Evolutionary conservation across 2,113 vertebrate genomes (phyloP).

Genomic region (Hippoglossus stenolepis): DNA sequence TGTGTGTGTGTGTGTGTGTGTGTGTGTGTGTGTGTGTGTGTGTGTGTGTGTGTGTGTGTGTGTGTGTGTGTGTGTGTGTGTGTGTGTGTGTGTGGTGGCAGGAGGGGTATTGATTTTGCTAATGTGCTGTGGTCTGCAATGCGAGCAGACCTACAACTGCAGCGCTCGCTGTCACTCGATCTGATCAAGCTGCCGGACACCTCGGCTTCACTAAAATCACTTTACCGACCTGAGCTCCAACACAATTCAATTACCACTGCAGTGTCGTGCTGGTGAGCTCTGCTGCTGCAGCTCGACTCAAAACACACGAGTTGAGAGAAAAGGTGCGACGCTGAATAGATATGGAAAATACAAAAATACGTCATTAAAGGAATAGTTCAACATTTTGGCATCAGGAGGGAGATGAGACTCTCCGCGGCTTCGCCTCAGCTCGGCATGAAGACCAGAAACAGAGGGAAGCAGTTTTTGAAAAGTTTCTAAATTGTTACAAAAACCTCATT

Average conservation of each 20-base stretch:
- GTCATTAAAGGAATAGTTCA: neutral
- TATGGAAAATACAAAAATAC: neutral
- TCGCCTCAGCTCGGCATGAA: no score
- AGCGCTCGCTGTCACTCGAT: conserved; percentile 72
- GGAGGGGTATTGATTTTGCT: conserved; percentile 68
- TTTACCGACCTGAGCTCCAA: conserved; percentile 50
- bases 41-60: neutral
- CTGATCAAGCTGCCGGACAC: conserved; percentile 63
- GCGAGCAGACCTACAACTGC: conserved; percentile 62
- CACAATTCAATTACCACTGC: conserved; percentile 48
- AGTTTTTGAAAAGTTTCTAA: neutral
- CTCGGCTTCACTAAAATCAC: conserved; percentile 60
- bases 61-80: neutral
- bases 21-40: neutral
- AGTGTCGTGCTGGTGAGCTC: neutral
- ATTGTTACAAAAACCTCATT: no score
- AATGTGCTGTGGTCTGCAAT: conserved; percentile 78
- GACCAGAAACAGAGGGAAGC: no score
- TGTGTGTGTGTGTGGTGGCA: neutral
- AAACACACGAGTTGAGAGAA: neutral
- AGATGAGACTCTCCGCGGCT: no score
- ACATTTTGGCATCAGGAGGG: neutral
- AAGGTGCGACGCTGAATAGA: conserved; percentile 14
- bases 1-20: neutral
- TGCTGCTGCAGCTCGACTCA: conserved; percentile 21